These are phyloP conservation scores for Pterocles burchelli DNA, from an alignment of 2,113 vertebrate species.

Conservation along the genomic window DNA sequence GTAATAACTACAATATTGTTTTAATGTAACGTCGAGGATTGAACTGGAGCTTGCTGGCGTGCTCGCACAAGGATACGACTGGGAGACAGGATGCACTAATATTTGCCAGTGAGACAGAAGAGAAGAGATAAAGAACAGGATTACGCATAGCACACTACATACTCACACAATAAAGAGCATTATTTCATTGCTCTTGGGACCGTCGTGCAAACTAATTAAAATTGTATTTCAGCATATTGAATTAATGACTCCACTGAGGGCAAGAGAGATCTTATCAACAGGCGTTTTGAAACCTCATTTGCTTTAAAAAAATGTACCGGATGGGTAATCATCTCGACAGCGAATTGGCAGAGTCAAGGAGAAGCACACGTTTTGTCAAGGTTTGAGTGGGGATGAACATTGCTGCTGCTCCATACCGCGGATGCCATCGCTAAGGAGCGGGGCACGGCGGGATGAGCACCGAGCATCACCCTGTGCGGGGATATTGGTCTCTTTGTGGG, in stretches of 20 bases:
- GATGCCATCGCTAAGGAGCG: rapidly evolving
- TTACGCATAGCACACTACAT: background rate
- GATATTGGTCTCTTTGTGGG: background rate
- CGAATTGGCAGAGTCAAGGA: background rate
- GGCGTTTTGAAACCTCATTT: background rate
- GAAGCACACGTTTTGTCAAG: background rate
- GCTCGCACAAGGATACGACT: background rate
- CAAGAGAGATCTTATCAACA: constrained; percentile 47
- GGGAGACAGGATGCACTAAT: constrained; percentile 33
- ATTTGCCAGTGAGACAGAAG: constrained; percentile 41
- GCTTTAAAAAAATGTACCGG: background rate
- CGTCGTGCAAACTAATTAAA: constrained; percentile 42
- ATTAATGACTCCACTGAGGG: constrained; percentile 60
- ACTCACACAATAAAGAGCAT: constrained; percentile 29
- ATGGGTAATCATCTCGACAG: constrained; percentile 8
- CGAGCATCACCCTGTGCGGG: rapidly evolving
- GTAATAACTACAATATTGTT: background rate
- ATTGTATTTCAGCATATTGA: constrained; percentile 25
- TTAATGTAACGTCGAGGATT: background rate
- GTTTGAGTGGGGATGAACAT: background rate
- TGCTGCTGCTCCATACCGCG: rapidly evolving
- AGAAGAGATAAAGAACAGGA: constrained; percentile 48
- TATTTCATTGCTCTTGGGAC: constrained; percentile 42
- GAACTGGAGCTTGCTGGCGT: background rate
- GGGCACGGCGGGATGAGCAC: rapidly evolving